Evolutionary conservation across 2,797 vertebrate genomes (phyloP).

Genomic region (Dromococcyx pavoninus): DNA sequence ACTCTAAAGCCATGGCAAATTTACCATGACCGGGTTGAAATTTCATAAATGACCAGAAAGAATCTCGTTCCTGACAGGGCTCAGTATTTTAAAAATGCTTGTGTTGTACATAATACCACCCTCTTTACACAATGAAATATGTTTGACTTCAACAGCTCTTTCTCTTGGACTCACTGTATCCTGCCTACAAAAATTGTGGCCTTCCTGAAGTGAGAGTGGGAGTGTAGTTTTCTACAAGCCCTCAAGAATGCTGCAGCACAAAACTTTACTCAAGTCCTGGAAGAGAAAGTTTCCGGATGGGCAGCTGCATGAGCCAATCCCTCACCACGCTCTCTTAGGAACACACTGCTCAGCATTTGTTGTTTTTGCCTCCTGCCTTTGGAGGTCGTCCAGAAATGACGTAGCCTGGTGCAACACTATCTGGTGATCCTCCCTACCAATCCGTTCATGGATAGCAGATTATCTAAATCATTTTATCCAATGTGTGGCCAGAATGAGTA

Average conservation of each 20-base stretch:
- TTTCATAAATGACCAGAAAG: not conserved
- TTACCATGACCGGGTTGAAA: not conserved
- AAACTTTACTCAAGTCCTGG: not conserved
- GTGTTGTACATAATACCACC: not conserved
- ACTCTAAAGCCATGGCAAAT: not conserved
- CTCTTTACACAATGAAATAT: not conserved
- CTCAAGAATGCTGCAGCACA: not conserved
- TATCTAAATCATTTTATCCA: not conserved
- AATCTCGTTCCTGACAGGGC: not conserved
- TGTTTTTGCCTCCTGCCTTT: constrained; percentile 11
- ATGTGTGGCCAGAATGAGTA: not conserved
- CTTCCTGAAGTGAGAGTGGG: not conserved
- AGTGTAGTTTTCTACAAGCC: not conserved
- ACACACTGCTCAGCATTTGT: not conserved
- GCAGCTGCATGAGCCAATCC: not conserved
- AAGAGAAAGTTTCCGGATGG: not conserved
- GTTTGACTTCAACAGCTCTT: not conserved
- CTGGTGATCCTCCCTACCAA: constrained; percentile 71
- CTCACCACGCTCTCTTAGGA: not conserved
- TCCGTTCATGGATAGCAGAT: not conserved
- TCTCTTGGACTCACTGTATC: not conserved
- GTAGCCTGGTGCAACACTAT: not conserved
- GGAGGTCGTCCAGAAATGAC: constrained; percentile 20
- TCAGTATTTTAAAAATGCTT: not conserved
- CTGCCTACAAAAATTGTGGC: not conserved